phyloP scores from a whole-genome alignment of 2,113 vertebrate genomes.

The Gymnobelideus leadbeateri region DNA sequence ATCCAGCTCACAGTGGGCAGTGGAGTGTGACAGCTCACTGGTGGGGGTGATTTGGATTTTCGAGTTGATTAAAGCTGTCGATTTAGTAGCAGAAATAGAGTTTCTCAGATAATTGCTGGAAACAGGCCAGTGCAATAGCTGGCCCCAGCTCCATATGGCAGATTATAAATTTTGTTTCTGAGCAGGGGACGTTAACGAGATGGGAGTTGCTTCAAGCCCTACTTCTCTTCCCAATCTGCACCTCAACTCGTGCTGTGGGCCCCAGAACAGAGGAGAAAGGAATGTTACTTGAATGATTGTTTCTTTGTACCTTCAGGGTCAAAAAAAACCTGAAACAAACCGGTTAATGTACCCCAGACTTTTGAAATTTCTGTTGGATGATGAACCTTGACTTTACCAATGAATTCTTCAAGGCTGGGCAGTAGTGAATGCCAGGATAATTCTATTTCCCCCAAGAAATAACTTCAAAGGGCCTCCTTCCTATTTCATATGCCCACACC shows the following conservation, averaged over 20 bases:
- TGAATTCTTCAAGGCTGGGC: slow-evolving; percentile 9
- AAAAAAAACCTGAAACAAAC: neutral
- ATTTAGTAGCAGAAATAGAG: slow-evolving; percentile 66
- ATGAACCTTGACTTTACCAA: slow-evolving; percentile 10
- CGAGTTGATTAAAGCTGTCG: slow-evolving; percentile 74
- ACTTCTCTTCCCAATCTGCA: slow-evolving; percentile 23
- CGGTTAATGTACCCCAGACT: slow-evolving; percentile 40
- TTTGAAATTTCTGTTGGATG: slow-evolving; percentile 16
- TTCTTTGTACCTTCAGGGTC: slow-evolving; percentile 47
- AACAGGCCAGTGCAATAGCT: slow-evolving; percentile 57
- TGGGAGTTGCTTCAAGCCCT: slow-evolving; percentile 45
- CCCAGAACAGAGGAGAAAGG: neutral
- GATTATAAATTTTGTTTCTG: slow-evolving; percentile 48
- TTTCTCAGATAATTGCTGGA: slow-evolving; percentile 78
- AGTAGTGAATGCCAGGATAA: slow-evolving; percentile 37
- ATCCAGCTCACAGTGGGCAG: slow-evolving; percentile 24
- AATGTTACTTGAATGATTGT: slow-evolving; percentile 53
- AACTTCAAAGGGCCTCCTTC: slow-evolving; percentile 54
- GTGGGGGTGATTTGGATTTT: slow-evolving; percentile 60
- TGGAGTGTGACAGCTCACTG: slow-evolving; percentile 46
- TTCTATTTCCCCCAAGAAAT: slow-evolving; percentile 65
- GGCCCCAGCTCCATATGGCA: slow-evolving; percentile 59
- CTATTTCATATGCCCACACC: neutral
- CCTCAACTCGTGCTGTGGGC: slow-evolving; percentile 30
- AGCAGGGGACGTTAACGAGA: slow-evolving; percentile 38